Percentiles rank a stretch among this genome's conserved stretches.
These are phyloP conservation scores for Hemitrygon akajei DNA, from an alignment of 2,797 vertebrate genomes.

Conservation along the genomic window DNA sequence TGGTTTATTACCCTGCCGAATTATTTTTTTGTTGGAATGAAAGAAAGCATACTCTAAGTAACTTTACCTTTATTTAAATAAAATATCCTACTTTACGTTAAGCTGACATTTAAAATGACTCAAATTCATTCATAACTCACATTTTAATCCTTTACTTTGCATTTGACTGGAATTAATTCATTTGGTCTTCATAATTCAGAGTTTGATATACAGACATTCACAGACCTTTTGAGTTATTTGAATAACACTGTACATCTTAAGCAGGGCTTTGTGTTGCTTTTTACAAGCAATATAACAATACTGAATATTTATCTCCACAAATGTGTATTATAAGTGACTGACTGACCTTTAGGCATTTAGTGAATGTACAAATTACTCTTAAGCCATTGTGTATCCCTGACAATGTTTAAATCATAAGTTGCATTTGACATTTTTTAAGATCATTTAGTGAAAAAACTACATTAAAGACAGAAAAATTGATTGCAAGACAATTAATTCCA, in stretches of 20 bases:
- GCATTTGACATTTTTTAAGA: background rate
- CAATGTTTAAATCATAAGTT: constrained; percentile 38
- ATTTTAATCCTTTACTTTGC: background rate
- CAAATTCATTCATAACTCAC: constrained; percentile 12
- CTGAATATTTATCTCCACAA: constrained; percentile 33
- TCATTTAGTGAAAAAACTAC: background rate
- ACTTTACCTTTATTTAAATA: background rate
- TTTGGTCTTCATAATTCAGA: constrained; percentile 18
- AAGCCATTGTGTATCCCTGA: constrained; percentile 31
- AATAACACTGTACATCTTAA: constrained; percentile 32
- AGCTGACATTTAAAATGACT: background rate
- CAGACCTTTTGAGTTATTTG: constrained; percentile 27
- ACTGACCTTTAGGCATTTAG: constrained; percentile 35
- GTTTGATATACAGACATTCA: constrained; percentile 2
- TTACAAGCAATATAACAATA: constrained; percentile 34
- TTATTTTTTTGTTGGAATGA: background rate
- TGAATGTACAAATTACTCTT: constrained; percentile 35
- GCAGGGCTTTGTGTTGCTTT: constrained; percentile 22
- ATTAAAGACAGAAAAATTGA: background rate
- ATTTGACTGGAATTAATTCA: background rate
- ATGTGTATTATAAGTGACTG: constrained; percentile 33
- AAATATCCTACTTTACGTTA: background rate
- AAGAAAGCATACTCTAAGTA: background rate
- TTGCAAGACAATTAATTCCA: background rate
- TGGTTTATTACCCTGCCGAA: no score